Base-by-base conservation (phyloP, 2,888 invertebrate species). In the Tipula vernalis region DNA sequence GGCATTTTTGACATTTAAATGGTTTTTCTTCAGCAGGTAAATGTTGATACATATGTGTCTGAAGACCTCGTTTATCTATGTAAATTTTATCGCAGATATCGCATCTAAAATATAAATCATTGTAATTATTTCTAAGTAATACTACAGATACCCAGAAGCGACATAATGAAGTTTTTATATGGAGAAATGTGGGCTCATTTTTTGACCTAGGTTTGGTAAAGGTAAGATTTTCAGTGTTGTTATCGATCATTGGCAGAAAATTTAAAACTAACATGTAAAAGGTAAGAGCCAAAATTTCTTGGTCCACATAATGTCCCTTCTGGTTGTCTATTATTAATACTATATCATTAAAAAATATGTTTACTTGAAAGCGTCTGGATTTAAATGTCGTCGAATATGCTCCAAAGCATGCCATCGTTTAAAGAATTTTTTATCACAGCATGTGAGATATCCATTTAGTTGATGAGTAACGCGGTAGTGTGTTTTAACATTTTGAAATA, bases 301-400 rank as follows among this genome's bases (percentile, higher is more conserved):
- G n/a, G n/a, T n/a, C n/a, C n/a, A n/a, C n/a, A n/a, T n/a, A n/a
- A n/a, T n/a, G n/a, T n/a, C n/a, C n/a, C n/a, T n/a, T n/a, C n/a
- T n/a, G n/a, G n/a, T n/a, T n/a, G n/a, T n/a, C n/a, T n/a, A n/a
- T n/a, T n/a, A n/a, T 71, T 10, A 13, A 28, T 28, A 71, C 28
- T 71, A 8, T 18, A 2, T 71, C 12, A 8, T 5, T 71, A 10
- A 71, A 28, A 36, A 13, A 13, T 39, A 39, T 39, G 6, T 86
- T 51, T 86, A 88, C 89, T 87, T 88, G 87, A 89, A 89, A 15
- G 88, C 36, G n/a, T 89, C 88, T 13, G 89, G 89, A 71, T 89
- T 87, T 28, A 87, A 88, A 85, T 89, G 89, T 88, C 88, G 88
- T 0, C 88, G 39, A 15, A 89, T 88, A 85, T 89, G 89, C 42